Conservation (phyloP, 1,140 invertebrate species). For the Aphis gossypii region DNA sequence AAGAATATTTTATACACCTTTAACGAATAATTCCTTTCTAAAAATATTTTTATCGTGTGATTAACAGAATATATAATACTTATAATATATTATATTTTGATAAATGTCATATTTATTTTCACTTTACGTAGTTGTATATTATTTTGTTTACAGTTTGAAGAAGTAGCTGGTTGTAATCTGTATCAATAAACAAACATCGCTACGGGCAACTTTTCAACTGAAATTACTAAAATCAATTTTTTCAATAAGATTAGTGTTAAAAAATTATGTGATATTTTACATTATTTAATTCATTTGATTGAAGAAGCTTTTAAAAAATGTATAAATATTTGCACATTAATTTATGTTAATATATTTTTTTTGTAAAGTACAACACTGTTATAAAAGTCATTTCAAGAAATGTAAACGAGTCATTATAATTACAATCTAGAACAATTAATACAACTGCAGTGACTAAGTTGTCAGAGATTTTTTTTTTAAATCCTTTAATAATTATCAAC, state of each 20-base stretch:
- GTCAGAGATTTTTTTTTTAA: background rate
- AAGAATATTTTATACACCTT: background rate
- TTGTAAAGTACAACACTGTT: background rate
- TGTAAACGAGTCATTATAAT: conserved; percentile 5
- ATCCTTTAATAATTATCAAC: background rate
- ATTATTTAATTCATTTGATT: background rate
- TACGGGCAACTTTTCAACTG: background rate
- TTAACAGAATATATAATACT: background rate
- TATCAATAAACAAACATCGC: background rate
- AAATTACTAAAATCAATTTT: background rate
- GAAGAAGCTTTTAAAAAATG: background rate
- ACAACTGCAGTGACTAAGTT: background rate
- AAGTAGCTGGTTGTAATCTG: background rate
- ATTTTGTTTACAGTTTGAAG: background rate
- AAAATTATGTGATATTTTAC: background rate
- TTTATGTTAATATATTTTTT: conserved; percentile 22
- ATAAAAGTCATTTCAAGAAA: background rate
- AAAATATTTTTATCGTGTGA: background rate
- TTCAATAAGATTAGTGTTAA: background rate
- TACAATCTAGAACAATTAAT: background rate
- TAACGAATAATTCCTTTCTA: background rate
- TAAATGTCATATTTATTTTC: background rate
- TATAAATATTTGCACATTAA: background rate
- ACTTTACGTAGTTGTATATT: background rate
- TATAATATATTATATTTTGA: background rate